A percentile compares a stretch with the other conserved stretches of the same genome.
These are phyloP conservation scores for Cheirogaleus medius DNA, from an alignment of 2,113 vertebrate species.

Conservation along the genomic window DNA sequence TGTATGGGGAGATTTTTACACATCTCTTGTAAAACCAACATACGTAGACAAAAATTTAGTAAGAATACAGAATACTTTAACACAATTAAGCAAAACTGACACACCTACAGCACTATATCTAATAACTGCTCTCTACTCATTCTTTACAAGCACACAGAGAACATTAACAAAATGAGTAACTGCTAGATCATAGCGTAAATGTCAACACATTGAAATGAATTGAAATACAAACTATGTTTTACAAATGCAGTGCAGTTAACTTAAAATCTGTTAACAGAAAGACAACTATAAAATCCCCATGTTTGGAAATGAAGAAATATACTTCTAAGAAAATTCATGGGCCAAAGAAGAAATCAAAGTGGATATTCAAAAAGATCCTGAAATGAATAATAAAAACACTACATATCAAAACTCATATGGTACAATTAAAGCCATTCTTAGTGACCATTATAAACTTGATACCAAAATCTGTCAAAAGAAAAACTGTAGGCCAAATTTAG, in stretches of 20 bases:
- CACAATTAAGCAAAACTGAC: background rate
- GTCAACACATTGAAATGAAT: background rate
- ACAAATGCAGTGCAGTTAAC: background rate
- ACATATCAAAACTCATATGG: background rate
- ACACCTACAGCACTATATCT: background rate
- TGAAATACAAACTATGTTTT: background rate
- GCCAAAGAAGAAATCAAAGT: conserved; percentile 1
- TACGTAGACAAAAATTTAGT: background rate
- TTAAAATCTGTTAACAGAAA: background rate
- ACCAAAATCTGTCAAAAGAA: background rate
- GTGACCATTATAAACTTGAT: background rate
- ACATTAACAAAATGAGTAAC: background rate
- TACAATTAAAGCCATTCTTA: background rate
- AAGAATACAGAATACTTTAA: background rate
- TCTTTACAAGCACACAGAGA: background rate
- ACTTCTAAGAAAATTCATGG: background rate
- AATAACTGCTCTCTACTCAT: background rate
- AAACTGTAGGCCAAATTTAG: background rate
- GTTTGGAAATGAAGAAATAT: background rate
- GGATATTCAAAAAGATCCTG: background rate
- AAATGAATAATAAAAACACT: background rate
- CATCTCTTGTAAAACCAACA: background rate
- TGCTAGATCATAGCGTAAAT: background rate
- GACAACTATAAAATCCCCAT: background rate
- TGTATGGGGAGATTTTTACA: background rate